Conservation (phyloP, 2,113 vertebrate genomes). For the Pholis gunnellus region DNA sequence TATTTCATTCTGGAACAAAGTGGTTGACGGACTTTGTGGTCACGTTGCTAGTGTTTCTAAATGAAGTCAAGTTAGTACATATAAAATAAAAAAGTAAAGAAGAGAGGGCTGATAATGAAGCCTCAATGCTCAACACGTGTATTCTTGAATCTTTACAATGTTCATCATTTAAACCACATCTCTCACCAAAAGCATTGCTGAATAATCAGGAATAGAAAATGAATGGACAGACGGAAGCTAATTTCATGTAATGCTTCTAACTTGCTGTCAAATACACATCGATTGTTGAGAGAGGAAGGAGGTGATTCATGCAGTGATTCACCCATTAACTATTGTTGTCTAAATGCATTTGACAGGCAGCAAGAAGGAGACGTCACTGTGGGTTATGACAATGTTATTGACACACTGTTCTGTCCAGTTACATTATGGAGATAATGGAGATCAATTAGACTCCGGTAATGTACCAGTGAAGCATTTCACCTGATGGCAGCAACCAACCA, state of each 20-base stretch:
- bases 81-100: background rate
- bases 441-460: slow-evolving; percentile 27
- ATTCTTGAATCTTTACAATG: background rate
- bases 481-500: background rate
- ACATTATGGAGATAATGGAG: slow-evolving; percentile 31
- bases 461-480: slow-evolving; percentile 6
- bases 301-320: slow-evolving; percentile 45
- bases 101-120: background rate
- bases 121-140: background rate
- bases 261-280: slow-evolving; percentile 23
- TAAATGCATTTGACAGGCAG: slow-evolving; percentile 58
- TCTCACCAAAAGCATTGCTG: background rate
- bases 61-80: background rate
- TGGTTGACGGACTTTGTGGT: background rate
- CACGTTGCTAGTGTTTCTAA: background rate
- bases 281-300: background rate
- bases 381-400: slow-evolving; percentile 32
- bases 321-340: slow-evolving; percentile 11
- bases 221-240: background rate
- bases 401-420: slow-evolving; percentile 46
- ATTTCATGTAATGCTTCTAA: background rate
- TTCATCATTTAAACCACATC: background rate
- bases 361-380: slow-evolving; percentile 27
- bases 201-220: background rate
- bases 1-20: background rate